Evolutionary conservation across 2,113 vertebrate species (phyloP).

Genomic region (Struthidea cinerea): DNA sequence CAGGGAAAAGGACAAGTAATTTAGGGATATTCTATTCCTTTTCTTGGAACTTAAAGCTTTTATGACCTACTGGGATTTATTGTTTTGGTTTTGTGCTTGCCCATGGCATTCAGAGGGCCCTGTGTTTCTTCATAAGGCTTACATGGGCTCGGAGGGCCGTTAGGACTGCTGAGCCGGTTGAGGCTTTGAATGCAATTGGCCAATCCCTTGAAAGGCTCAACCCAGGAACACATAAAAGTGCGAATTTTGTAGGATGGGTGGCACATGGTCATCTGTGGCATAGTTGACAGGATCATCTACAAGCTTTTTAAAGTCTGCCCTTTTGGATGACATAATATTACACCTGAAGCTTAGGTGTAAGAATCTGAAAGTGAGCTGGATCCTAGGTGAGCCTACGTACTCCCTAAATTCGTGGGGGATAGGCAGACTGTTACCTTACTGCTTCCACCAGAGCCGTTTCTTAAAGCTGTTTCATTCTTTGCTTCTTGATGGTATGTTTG

Average conservation of each 20-base stretch:
- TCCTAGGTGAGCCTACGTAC: not conserved
- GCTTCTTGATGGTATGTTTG: not conserved
- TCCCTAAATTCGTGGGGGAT: not conserved
- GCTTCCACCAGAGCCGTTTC: not conserved
- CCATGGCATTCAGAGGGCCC: not conserved
- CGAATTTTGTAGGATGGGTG: not conserved
- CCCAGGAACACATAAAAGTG: not conserved
- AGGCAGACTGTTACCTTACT: not conserved
- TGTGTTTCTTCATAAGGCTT: accelerated
- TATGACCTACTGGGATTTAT: not conserved
- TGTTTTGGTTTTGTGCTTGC: not conserved
- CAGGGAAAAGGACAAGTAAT: not conserved
- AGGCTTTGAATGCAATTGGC: not conserved
- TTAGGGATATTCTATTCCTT: not conserved
- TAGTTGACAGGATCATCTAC: not conserved
- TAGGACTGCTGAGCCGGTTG: not conserved
- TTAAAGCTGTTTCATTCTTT: not conserved
- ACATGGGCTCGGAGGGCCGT: accelerated
- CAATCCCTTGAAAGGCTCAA: not conserved
- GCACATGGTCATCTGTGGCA: not conserved
- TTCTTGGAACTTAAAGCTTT: not conserved
- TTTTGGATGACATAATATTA: not conserved
- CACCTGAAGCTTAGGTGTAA: not conserved
- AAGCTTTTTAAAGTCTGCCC: not conserved
- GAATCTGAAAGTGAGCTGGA: not conserved